These are phyloP conservation scores for Tyrannus savana DNA, from an alignment of 2,113 vertebrate species.

Conservation along the genomic window DNA sequence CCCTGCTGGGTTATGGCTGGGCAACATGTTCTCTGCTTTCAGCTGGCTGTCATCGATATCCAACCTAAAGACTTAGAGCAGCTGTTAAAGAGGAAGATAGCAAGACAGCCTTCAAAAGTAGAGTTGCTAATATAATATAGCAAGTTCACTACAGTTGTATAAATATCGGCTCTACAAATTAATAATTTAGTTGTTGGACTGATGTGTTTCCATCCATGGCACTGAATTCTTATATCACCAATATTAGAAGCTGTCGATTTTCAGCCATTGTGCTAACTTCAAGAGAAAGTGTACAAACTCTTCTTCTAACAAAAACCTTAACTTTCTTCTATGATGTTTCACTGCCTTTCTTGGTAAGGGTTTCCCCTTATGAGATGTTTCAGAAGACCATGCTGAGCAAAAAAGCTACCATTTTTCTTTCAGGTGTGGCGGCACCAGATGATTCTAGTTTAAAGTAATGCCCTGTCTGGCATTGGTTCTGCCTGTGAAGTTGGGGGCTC, in stretches of 20 bases:
- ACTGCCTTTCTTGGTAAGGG: constrained; percentile 26
- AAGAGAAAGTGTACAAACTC: background rate
- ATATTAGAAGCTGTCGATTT: background rate
- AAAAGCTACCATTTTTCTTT: constrained; percentile 58
- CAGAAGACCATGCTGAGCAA: constrained; percentile 55
- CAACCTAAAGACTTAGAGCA: background rate
- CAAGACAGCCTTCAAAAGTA: background rate
- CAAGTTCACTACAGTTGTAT: background rate
- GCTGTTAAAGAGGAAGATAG: background rate
- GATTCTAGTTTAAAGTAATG: background rate
- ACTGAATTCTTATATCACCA: background rate
- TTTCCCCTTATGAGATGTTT: constrained; percentile 50
- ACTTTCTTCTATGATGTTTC: constrained; percentile 50
- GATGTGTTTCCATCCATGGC: background rate
- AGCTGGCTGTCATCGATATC: background rate
- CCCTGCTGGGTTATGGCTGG: background rate
- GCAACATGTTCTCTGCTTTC: background rate
- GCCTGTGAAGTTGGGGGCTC: background rate
- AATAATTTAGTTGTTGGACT: background rate
- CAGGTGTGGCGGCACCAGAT: background rate
- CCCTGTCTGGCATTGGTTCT: background rate
- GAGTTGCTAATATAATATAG: background rate
- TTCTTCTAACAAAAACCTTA: background rate
- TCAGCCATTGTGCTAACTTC: background rate
- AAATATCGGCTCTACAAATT: background rate